phyloP scores from a whole-genome alignment of 2,113 vertebrate genomes.

The Heterotis niloticus region DNA sequence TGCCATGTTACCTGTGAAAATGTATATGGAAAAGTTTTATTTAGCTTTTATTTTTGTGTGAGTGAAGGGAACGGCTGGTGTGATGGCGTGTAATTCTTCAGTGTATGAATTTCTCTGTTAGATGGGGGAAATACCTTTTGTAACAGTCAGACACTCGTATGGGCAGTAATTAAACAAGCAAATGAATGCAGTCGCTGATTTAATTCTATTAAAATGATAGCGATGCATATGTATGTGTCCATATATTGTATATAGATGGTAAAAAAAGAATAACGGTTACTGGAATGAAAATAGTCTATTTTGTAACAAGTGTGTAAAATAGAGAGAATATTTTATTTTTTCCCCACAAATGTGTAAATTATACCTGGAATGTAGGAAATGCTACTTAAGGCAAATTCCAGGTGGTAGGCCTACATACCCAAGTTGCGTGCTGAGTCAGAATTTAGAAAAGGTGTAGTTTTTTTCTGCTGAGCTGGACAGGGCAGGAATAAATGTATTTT shows the following conservation, averaged over 20 bases:
- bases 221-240: neutral
- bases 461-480: too few relatives aligned
- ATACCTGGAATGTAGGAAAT: constrained; percentile 6
- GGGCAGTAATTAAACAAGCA: neutral
- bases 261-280: constrained; percentile 9
- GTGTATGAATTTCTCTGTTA: neutral
- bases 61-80: neutral
- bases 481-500: too few relatives aligned
- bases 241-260: constrained; percentile 4
- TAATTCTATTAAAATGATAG: constrained; percentile 18
- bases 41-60: neutral
- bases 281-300: constrained; percentile 13
- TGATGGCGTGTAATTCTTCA: neutral
- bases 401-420: too few relatives aligned
- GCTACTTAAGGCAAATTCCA: neutral
- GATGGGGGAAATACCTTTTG: neutral
- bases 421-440: too few relatives aligned
- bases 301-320: constrained; percentile 21
- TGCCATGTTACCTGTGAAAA: neutral
- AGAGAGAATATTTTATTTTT: constrained; percentile 4
- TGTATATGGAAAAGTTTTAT: too few relatives aligned
- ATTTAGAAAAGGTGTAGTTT: too few relatives aligned
- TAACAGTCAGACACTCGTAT: neutral
- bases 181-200: constrained; percentile 20
- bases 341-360: constrained; percentile 18